These are phyloP conservation scores for Agrotis puta DNA, from an alignment of 2,888 invertebrate species.

Conservation along the genomic window DNA sequence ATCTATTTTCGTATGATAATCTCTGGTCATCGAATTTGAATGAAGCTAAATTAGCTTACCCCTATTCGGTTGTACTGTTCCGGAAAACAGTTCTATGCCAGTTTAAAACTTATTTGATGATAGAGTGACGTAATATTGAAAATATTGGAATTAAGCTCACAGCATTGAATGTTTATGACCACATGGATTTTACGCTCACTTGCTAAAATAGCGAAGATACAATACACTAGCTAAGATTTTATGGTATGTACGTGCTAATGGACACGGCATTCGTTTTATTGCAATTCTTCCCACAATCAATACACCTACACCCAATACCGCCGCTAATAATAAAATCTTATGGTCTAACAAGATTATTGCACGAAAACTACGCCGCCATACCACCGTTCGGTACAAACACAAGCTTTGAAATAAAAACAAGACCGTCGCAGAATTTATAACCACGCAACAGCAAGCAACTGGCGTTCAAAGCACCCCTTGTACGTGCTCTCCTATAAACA, in stretches of 20 bases:
- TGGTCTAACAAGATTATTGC: constrained; percentile 63
- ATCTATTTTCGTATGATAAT: constrained; percentile 59
- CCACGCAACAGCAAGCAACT: constrained; percentile 79
- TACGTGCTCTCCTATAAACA: constrained; percentile 90
- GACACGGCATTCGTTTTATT: constrained; percentile 41
- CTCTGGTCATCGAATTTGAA: constrained; percentile 55
- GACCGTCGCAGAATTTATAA: constrained; percentile 83
- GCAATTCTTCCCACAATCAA: constrained; percentile 44
- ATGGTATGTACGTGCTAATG: constrained; percentile 31
- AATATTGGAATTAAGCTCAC: neutral
- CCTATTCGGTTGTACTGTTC: constrained; percentile 26
- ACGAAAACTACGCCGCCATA: constrained; percentile 64
- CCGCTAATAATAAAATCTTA: constrained; percentile 60
- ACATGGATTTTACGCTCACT: neutral
- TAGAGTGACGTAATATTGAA: constrained; percentile 1
- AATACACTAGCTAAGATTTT: constrained; percentile 1
- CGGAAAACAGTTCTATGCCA: constrained; percentile 22
- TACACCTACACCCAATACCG: constrained; percentile 29
- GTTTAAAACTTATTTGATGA: constrained; percentile 13
- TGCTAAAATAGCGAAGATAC: neutral
- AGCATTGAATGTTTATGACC: neutral
- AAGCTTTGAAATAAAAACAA: constrained; percentile 83
- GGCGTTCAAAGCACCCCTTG: constrained; percentile 88
- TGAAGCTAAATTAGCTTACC: constrained; percentile 57
- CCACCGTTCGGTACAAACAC: constrained; percentile 73